Base-by-base conservation (phyloP, 1,140 invertebrate genomes). In the Lepidostoma basale region DNA sequence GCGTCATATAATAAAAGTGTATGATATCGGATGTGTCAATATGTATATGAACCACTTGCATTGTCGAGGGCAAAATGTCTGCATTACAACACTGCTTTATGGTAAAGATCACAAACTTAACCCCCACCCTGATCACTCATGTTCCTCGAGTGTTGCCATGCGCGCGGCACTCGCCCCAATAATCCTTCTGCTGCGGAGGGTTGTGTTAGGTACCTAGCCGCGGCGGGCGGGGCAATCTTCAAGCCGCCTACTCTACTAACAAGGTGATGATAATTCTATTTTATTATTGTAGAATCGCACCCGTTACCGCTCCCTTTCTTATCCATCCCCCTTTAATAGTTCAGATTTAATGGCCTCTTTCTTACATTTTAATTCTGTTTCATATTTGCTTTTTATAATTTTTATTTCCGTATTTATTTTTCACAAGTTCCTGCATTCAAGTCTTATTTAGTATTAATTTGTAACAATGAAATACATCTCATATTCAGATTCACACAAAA, bases 1-100 rank as follows among this genome's bases (percentile, higher is more conserved):
- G n/a, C n/a, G n/a, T n/a, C n/a, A n/a, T 62, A 42, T 62, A 44
- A 22, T 45, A 22, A 44, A 62, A 62, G 12, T 10, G 18, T 59
- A 54, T 28, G 59, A 44, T 62, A 62, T 44, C 59, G 30, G 39
- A 39, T 62, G 59, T 45, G 59, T 39, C 59, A 62, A 62, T 62
- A 45, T 62, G 59, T 42, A 45, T 62, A 62, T 62, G 59, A 62
- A 45, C 23, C 39, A 59, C 39, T 59, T 25, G 23, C 20, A 22
- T 3, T 40, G 20, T 59, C 14, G 25, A 44, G 59, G 40, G 59
- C 40, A 62, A 44, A 39, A 28, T 62, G 40, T 62, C 59, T 52
- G 10, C 44, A n/a, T 36, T n/a, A n/a, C n/a, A n/a, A 36, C 33
- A 36, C 33, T 54, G 54, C 54, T 59, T 56, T 30, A 56, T 33